Evolutionary conservation across 2,113 vertebrate species (phyloP).

Genomic region (Caretta caretta): DNA sequence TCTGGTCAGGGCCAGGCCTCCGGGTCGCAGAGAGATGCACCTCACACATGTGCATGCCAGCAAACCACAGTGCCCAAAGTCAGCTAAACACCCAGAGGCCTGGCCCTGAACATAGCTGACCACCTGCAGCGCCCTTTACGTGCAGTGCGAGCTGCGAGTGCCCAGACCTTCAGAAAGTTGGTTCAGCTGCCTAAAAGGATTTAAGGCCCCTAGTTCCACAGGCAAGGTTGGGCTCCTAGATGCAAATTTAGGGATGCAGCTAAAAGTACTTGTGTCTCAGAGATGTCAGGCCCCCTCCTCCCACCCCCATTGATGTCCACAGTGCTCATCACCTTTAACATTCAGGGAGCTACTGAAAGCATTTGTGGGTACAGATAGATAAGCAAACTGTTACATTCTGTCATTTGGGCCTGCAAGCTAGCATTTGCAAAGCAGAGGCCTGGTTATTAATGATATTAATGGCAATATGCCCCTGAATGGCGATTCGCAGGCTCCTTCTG

Average conservation of each 20-base stretch:
- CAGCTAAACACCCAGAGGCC: background rate
- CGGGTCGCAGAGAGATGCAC: background rate
- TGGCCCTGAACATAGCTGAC: background rate
- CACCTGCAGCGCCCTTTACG: background rate
- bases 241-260: background rate
- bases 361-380: background rate
- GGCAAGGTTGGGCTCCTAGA: background rate
- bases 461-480: background rate
- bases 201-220: background rate
- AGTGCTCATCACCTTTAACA: background rate
- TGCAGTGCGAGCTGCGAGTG: background rate
- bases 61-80: background rate
- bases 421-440: background rate
- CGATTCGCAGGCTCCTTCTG: background rate
- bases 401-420: background rate
- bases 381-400: background rate
- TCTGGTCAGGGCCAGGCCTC: too few species aligned
- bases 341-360: background rate
- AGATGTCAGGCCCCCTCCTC: background rate
- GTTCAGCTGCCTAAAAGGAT: background rate
- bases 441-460: background rate
- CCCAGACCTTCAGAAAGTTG: background rate
- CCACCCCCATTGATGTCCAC: background rate
- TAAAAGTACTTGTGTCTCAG: background rate
- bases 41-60: background rate